phyloP scores from a whole-genome alignment of 2,888 invertebrate genomes.

The Limnephilus rhombicus region DNA sequence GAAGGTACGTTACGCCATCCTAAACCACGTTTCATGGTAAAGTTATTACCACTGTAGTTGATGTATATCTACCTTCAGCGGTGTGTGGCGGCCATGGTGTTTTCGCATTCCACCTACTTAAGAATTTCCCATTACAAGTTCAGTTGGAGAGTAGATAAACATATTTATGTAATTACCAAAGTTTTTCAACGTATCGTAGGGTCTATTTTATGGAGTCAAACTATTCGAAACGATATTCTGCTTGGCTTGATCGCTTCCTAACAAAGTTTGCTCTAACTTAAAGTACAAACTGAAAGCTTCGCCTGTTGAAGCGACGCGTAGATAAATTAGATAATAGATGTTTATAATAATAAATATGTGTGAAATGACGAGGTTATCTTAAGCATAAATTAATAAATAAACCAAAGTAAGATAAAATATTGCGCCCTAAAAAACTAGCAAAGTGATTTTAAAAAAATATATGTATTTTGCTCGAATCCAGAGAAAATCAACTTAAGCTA shows the following conservation, averaged over 20 bases:
- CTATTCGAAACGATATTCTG: not conserved
- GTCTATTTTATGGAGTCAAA: not conserved
- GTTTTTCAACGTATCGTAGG: not conserved
- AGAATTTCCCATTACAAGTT: not conserved
- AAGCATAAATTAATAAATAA: too few species aligned
- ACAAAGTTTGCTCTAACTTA: not conserved
- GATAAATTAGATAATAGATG: not conserved
- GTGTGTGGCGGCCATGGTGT: not conserved
- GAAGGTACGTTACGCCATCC: too few species aligned
- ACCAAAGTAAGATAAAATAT: too few species aligned
- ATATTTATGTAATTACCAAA: conserved; percentile 1
- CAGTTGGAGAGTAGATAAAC: not conserved
- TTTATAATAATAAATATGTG: too few species aligned
- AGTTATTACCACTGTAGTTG: not conserved
- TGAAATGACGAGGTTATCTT: too few species aligned
- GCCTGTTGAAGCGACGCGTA: not conserved
- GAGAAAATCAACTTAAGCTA: too few species aligned
- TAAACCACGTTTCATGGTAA: not conserved
- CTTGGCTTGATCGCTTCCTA: not conserved
- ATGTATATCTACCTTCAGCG: not conserved
- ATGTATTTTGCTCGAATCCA: too few species aligned
- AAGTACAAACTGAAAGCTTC: not conserved
- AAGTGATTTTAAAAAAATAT: too few species aligned
- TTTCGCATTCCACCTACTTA: not conserved
- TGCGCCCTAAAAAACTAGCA: too few species aligned